These are phyloP conservation scores for Spodoptera littoralis DNA, from an alignment of 2,888 invertebrate species.

Conservation along the genomic window DNA sequence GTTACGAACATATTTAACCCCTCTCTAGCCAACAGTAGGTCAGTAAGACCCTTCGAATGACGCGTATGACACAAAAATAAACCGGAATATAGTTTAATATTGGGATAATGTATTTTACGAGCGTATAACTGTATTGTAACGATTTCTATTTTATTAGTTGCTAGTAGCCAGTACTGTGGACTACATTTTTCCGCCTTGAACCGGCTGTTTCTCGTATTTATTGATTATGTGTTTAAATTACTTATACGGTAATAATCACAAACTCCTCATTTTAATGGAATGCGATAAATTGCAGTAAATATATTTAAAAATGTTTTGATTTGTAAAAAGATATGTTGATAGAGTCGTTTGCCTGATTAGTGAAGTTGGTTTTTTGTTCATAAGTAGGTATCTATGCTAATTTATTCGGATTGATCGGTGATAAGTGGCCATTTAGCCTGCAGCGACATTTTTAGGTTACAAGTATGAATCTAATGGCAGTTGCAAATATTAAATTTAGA, in stretches of 20 bases:
- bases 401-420: constrained; percentile 22
- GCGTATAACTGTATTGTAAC: constrained; percentile 63
- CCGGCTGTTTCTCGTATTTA: constrained; percentile 53
- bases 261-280: constrained; percentile 41
- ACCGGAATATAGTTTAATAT: constrained; percentile 54
- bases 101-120: constrained; percentile 64
- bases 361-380: constrained; percentile 10
- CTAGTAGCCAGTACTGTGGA: constrained; percentile 38
- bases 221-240: constrained; percentile 7
- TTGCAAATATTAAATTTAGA: constrained; percentile 27
- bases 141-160: constrained; percentile 62
- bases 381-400: constrained; percentile 27
- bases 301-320: constrained; percentile 8
- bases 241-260: constrained; percentile 30
- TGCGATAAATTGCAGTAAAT: constrained; percentile 42
- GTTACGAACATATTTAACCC: constrained; percentile 33
- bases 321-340: constrained; percentile 7
- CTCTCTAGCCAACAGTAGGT: constrained; percentile 31
- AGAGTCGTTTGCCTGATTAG: constrained; percentile 9
- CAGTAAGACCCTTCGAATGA: constrained; percentile 46
- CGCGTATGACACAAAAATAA: constrained; percentile 54
- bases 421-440: constrained; percentile 23
- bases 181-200: constrained; percentile 58
- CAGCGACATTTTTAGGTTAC: constrained; percentile 36
- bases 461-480: constrained; percentile 35